Percentiles rank a stretch among this genome's conserved stretches.
Evolutionary conservation across 2,888 invertebrate genomes (phyloP).

Genomic region (Desoria tigrina): DNA sequence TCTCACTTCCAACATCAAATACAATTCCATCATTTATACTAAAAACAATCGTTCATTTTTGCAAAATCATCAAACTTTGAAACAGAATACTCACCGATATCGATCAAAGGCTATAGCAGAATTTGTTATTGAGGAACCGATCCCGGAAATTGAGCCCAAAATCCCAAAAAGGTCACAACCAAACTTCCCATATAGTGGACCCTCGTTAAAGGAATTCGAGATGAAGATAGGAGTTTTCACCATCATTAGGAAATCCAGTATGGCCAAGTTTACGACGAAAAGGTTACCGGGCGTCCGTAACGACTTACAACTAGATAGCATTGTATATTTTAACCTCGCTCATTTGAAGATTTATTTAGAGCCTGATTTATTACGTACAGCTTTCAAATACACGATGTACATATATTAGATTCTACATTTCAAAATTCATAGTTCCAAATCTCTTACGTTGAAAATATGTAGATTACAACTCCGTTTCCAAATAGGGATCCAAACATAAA

Average conservation of each 20-base stretch:
- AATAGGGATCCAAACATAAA: slow-evolving; percentile 68
- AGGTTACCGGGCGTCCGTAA: slow-evolving; percentile 74
- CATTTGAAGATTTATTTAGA: no score
- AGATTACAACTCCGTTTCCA: slow-evolving; percentile 83
- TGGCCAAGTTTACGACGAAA: slow-evolving; percentile 72
- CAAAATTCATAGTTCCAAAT: slow-evolving; percentile 4
- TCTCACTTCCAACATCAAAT: no score
- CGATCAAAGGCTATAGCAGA: slow-evolving; percentile 84
- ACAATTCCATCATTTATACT: no score
- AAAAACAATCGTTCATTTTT: no score
- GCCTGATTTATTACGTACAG: no score
- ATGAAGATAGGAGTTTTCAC: slow-evolving; percentile 72
- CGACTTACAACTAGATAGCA: slow-evolving; percentile 67
- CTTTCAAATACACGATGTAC: not conserved
- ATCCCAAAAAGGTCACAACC: slow-evolving; percentile 77
- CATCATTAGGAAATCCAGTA: slow-evolving; percentile 73
- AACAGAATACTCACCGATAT: slow-evolving; percentile 62
- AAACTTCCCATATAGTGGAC: slow-evolving; percentile 70
- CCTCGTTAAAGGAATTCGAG: slow-evolving; percentile 71
- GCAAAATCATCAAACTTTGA: no score
- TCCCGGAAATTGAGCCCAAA: slow-evolving; percentile 76
- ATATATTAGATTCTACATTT: not conserved
- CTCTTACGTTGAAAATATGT: slow-evolving; percentile 77
- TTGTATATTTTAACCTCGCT: no score
- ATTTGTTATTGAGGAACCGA: slow-evolving; percentile 77